Evolutionary conservation across 2,797 vertebrate genomes (phyloP).

Genomic region (Eutrigla gurnardus): DNA sequence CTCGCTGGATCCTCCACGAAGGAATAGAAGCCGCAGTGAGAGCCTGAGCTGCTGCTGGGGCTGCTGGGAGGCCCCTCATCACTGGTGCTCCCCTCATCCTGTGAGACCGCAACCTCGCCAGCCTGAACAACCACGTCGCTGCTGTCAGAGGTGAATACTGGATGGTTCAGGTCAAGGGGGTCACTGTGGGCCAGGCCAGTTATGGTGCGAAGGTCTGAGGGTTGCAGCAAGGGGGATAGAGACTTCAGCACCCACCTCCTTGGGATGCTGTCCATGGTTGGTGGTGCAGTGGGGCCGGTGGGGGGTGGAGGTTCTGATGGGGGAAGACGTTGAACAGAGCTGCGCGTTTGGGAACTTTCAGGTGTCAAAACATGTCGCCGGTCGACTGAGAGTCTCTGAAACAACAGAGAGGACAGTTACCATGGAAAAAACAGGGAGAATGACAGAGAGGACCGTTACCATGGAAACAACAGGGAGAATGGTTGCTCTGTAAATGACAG

Average conservation of each 20-base stretch:
- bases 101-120: constrained; percentile 52
- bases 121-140: constrained; percentile 53
- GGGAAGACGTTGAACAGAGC: constrained; percentile 15
- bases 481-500: background rate
- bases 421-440: background rate
- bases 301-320: constrained; percentile 1
- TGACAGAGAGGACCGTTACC: too few relatives aligned
- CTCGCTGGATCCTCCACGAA: constrained; percentile 82
- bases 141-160: constrained; percentile 5
- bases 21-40: constrained; percentile 83
- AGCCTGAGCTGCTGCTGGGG: constrained; percentile 64
- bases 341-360: constrained; percentile 28
- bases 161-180: background rate
- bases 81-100: constrained; percentile 43
- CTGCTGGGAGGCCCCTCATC: constrained; percentile 63
- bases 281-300: background rate
- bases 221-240: constrained; percentile 78
- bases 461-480: background rate
- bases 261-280: constrained; percentile 76
- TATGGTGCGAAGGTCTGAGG: constrained; percentile 76
- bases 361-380: constrained; percentile 42
- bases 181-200: constrained; percentile 13
- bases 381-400: constrained; percentile 55
- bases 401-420: background rate
- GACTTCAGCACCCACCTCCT: constrained; percentile 81